These are phyloP conservation scores for Lutraria lutraria DNA, from an alignment of 2,888 invertebrate genomes.

Conservation along the genomic window DNA sequence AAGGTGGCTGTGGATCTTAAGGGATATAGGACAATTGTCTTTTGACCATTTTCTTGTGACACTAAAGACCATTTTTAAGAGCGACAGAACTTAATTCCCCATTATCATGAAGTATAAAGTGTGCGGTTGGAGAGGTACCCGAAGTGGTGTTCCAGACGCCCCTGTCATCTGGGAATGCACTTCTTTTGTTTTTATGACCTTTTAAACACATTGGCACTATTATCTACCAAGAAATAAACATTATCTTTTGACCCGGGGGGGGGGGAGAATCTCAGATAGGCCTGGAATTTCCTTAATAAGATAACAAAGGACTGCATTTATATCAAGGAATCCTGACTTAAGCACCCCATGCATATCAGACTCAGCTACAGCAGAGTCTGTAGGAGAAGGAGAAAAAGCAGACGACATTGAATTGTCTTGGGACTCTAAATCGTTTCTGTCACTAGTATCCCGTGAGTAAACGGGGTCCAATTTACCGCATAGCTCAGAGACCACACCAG, in stretches of 20 bases:
- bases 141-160: constrained; percentile 35
- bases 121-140: constrained; percentile 31
- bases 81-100: neutral
- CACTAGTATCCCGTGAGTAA: no score
- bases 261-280: neutral
- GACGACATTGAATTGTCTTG: no score
- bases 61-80: neutral
- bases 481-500: no score
- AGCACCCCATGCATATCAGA: no score
- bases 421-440: no score
- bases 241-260: constrained; percentile 35
- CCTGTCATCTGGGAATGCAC: constrained; percentile 39
- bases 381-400: no score
- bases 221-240: constrained; percentile 36
- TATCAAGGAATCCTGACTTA: no score
- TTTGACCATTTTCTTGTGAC: neutral
- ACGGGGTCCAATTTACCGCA: no score
- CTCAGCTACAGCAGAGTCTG: no score
- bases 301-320: no score
- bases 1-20: constrained; percentile 10
- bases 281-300: no score
- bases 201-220: constrained; percentile 11
- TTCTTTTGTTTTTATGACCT: neutral
- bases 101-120: neutral
- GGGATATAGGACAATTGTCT: constrained; percentile 19